These are phyloP conservation scores for Argyrosomus japonicus DNA, from an alignment of 2,113 vertebrate genomes.

Conservation along the genomic window DNA sequence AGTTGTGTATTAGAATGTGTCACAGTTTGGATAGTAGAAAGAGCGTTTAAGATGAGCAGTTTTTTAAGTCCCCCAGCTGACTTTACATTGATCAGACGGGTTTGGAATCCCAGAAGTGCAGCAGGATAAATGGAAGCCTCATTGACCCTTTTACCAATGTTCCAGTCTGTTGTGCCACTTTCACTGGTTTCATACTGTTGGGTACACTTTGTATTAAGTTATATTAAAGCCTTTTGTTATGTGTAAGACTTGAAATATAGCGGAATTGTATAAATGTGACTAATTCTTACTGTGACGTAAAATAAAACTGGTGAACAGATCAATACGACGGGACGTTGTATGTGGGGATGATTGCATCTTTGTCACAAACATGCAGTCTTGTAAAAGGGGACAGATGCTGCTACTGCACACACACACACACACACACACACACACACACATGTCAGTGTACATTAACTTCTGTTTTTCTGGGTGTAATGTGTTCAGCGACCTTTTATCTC, in stretches of 20 bases:
- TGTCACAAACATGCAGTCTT: too few species aligned
- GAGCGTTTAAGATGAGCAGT: background rate
- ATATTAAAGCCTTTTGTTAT: background rate
- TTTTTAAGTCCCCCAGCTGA: background rate
- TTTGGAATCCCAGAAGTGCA: background rate
- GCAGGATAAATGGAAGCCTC: background rate
- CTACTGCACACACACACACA: too few species aligned
- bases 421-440: too few species aligned
- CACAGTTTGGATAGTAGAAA: background rate
- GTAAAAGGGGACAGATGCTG: too few species aligned
- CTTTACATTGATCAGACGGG: background rate
- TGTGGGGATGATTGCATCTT: too few species aligned
- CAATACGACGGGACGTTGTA: too few species aligned
- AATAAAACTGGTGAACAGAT: too few species aligned
- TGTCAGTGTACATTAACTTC: too few species aligned
- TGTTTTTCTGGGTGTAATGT: too few species aligned
- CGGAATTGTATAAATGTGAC: too few species aligned
- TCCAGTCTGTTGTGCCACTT: background rate
- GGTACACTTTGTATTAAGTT: background rate
- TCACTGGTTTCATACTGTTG: background rate
- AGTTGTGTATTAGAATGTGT: background rate
- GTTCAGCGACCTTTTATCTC: background rate
- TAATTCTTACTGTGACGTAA: too few species aligned
- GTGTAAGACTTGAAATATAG: background rate
- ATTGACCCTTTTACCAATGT: background rate